Evolutionary conservation across 2,113 vertebrate species (phyloP).

Genomic region (Dolichallabes microphthalmus): DNA sequence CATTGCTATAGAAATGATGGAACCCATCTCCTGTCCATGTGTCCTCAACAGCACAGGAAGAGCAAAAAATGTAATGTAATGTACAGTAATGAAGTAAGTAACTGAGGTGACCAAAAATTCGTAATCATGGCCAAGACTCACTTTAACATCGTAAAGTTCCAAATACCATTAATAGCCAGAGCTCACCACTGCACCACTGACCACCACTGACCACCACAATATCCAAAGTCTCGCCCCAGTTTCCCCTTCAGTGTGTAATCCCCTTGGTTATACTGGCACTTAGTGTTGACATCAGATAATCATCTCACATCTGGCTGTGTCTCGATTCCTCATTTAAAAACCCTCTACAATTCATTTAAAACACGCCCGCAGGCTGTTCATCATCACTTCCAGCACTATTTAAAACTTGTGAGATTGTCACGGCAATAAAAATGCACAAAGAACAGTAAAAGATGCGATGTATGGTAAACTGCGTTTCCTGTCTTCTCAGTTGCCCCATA

Average conservation of each 20-base stretch:
- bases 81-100: too few relatives aligned
- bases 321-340: slow-evolving; percentile 47
- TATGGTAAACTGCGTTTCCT: slow-evolving; percentile 74
- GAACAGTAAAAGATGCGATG: slow-evolving; percentile 76
- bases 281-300: slow-evolving; percentile 46
- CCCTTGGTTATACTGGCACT: slow-evolving; percentile 26
- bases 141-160: not conserved
- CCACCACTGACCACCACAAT: not conserved
- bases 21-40: too few relatives aligned
- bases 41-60: too few relatives aligned
- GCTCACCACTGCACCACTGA: not conserved
- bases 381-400: slow-evolving; percentile 64
- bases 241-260: not conserved
- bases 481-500: slow-evolving; percentile 70
- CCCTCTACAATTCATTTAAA: slow-evolving; percentile 50
- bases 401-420: slow-evolving; percentile 74
- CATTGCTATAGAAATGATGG: too few relatives aligned
- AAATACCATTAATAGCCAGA: too few relatives aligned
- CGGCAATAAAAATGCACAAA: slow-evolving; percentile 73
- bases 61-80: too few relatives aligned
- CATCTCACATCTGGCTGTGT: slow-evolving; percentile 48
- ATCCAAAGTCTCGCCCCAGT: not conserved
- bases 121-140: not conserved
- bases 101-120: not conserved
- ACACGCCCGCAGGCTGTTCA: slow-evolving; percentile 69